Conservation (phyloP, 2,797 vertebrate genomes). For the Coendou prehensilis region DNA sequence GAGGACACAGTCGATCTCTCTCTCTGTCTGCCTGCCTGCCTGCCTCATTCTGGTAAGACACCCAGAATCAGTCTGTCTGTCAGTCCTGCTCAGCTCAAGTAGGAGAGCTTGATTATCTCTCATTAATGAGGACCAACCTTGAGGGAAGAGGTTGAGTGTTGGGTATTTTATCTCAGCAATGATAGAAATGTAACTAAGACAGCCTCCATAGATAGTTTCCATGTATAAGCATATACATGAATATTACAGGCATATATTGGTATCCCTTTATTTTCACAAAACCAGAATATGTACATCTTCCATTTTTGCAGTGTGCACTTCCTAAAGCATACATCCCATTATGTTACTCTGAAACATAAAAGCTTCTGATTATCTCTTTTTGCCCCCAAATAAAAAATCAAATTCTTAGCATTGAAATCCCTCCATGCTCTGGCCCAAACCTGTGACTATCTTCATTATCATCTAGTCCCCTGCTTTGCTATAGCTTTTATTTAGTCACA, state of each 20-base stretch:
- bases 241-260: neutral
- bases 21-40: no score
- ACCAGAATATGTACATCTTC: neutral
- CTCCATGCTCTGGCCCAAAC: neutral
- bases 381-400: neutral
- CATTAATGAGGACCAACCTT: no score
- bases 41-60: no score
- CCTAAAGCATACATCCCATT: neutral
- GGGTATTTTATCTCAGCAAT: no score
- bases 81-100: no score
- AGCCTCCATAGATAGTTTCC: neutral
- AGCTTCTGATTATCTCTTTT: neutral
- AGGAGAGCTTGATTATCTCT: no score
- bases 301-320: neutral
- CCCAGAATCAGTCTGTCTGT: no score
- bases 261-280: neutral
- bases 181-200: no score
- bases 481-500: neutral
- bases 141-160: no score
- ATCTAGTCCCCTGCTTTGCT: neutral
- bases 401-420: neutral
- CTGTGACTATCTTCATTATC: neutral
- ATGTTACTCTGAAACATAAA: neutral
- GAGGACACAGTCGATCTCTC: no score
- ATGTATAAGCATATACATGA: neutral